These are phyloP conservation scores for Andrena camellia DNA, from an alignment of 2,888 invertebrate genomes.

Conservation along the genomic window DNA sequence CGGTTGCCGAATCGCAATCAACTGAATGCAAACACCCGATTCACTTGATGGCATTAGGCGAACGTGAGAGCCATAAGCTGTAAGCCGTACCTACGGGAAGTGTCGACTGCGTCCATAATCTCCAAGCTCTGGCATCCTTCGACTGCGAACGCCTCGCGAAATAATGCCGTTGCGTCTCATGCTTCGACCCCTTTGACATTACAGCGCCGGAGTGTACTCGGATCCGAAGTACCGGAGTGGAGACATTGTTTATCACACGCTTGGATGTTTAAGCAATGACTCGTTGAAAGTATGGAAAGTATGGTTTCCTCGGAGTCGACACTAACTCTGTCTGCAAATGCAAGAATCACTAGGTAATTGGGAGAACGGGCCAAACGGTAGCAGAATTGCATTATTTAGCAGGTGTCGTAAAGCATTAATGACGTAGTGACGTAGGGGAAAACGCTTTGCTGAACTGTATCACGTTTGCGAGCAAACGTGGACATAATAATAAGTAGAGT, in stretches of 20 bases:
- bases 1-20: constrained; percentile 23
- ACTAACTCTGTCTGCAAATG: too few species aligned
- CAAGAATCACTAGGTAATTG: background rate
- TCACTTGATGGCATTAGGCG: constrained; percentile 44
- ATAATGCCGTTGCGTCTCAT: background rate
- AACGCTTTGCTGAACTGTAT: constrained; percentile 20
- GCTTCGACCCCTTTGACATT: constrained; percentile 5
- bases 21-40: constrained; percentile 50
- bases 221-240: background rate
- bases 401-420: constrained; percentile 26
- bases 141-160: constrained; percentile 29
- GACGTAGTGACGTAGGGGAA: constrained; percentile 2
- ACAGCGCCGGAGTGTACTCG: too few species aligned
- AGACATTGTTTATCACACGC: too few species aligned
- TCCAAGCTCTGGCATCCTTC: constrained; percentile 46
- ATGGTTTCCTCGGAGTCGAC: too few species aligned
- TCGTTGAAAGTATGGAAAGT: too few species aligned
- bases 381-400: constrained; percentile 22
- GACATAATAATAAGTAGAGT: constrained; percentile 31
- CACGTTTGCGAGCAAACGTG: constrained; percentile 25
- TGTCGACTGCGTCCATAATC: constrained; percentile 58
- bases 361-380: background rate
- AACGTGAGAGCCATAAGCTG: constrained; percentile 56
- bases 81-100: constrained; percentile 45
- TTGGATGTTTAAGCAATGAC: too few species aligned